Conservation (phyloP, 2,888 invertebrate species). For the Colletes collaris region DNA sequence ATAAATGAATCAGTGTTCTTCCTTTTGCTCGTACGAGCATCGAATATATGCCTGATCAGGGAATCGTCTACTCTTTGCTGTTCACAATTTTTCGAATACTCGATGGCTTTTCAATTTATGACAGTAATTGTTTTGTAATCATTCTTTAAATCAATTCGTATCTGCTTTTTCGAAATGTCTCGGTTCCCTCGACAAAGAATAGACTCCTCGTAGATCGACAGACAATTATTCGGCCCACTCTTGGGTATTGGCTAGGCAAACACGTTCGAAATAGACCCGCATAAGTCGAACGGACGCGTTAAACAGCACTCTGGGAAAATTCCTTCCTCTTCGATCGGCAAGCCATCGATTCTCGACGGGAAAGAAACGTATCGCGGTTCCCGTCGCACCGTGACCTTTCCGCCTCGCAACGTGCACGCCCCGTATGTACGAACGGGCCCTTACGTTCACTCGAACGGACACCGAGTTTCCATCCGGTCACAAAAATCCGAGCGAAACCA, state of each 20-base stretch:
- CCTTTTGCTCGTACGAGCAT: too few relatives aligned
- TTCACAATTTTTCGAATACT: too few relatives aligned
- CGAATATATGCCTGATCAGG: too few relatives aligned
- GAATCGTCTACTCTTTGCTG: too few relatives aligned
- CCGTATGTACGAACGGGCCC: slow-evolving; percentile 34
- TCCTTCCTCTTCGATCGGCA: slow-evolving; percentile 49
- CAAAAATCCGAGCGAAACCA: slow-evolving; percentile 72
- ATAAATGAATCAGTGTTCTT: too few relatives aligned
- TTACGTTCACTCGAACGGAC: slow-evolving; percentile 66
- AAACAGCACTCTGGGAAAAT: slow-evolving; percentile 18
- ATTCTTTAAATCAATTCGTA: too few relatives aligned
- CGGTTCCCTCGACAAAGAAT: too few relatives aligned
- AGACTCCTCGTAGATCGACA: neutral
- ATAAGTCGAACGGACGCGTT: neutral
- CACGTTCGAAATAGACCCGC: neutral
- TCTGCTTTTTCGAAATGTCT: neutral
- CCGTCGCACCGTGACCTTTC: slow-evolving; percentile 52
- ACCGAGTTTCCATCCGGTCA: slow-evolving; percentile 51
- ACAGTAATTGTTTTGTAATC: too few relatives aligned
- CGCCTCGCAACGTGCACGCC: slow-evolving; percentile 22
- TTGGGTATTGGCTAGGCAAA: neutral
- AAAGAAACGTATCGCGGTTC: slow-evolving; percentile 30
- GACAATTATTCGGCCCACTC: neutral
- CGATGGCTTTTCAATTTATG: too few relatives aligned
- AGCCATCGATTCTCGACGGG: slow-evolving; percentile 17